Base-by-base conservation (phyloP, 2,113 vertebrate genomes). In the Gallinago paraguaiae region DNA sequence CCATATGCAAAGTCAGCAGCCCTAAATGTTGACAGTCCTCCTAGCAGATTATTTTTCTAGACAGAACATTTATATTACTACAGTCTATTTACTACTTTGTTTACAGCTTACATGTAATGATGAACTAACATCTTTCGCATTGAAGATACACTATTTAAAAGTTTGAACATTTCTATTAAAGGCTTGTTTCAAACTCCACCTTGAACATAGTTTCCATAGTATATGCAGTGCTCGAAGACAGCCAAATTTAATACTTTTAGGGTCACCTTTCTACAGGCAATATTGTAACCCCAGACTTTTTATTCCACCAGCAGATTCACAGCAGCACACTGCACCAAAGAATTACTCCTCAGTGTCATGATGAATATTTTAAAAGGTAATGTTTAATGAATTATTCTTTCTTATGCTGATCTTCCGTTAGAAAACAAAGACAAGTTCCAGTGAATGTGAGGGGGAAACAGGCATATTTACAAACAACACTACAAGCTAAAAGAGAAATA, bases 41-140 rank as follows among this genome's bases (percentile, higher is more conserved):
- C 59, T 31, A 14, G 46, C n/a, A 51, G 25, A 43, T 53, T 41
- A 5, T 78, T 90, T 25, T 60, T 68, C 54, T 43, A 35, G 28
- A n/a, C 13, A 61, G 56, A 14, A 61, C 35, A 43, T 67, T 85
- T 18, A 20, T 71, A 86, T 94, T 45, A 41, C 45, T 30, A 54
- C 31, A 50, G 2, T 28, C 31, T 35, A 71, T 51, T 80, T 33
- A 13, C 30, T 50, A 8, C 30, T 81, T 61, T 63, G 18, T 70
- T 74, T 54, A 35, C 12, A 74, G 80, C 59, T 35, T 78, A 10
- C 19, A 33, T 27, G 41, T 35, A 56, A 65, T 3, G 25, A 41
- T 1, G 5, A 86, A 46, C 53, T 68, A 64, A 63, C 0, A 0
- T 20, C 20, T 75, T 91, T 92, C 50, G 54, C 3, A 48, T 0